Evolutionary conservation across 2,888 invertebrate species (phyloP), one percentile per base, ranked within the genome.

Genomic region (Empis livida): DNA sequence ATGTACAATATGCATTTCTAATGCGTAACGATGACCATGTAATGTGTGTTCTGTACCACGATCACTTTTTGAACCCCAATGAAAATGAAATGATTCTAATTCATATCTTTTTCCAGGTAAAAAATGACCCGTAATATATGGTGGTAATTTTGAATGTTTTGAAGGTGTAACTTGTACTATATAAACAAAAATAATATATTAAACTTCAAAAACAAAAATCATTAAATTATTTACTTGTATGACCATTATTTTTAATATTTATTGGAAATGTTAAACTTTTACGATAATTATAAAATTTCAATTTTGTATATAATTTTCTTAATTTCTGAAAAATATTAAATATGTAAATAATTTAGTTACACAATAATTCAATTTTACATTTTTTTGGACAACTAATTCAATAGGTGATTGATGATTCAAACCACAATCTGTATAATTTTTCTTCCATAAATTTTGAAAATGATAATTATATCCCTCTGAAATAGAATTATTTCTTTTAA

Each of bases 1-100:
- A 59, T 84, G 82, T 43, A 86, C 79, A 55, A 85, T 75, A 61
- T 86, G 86, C 77, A 85, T 78, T 71, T 86, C 83, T 61, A 82
- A 71, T 1, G 82, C 80, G 55, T 76, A 77, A 53, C 81, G 74
- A 64, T 79, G 73, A 54, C 78, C 79, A 58, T 82, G 80, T 13
- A 83, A 70, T 17, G 77, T 73, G 59, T 82, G 82, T 58, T 83
- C 83, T 1, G 82, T 79, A n/a, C 83, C 83, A n/a, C 76, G 72
- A 64, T 77, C 76, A 68, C 82, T 81, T 63, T 74, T 77, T 56
- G 73, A 73, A 8, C 75, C 56, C 83, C 83, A 83, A 62, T 83
- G 83, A 67, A 82, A 83, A 27, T 41, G 41, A 41, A 41, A 14
- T 27, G 6, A 13, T n/a, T 41, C 27, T 14, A 41, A 41, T 9